Conservation (phyloP, 2,888 invertebrate species). For the Marronus borbonicus region DNA sequence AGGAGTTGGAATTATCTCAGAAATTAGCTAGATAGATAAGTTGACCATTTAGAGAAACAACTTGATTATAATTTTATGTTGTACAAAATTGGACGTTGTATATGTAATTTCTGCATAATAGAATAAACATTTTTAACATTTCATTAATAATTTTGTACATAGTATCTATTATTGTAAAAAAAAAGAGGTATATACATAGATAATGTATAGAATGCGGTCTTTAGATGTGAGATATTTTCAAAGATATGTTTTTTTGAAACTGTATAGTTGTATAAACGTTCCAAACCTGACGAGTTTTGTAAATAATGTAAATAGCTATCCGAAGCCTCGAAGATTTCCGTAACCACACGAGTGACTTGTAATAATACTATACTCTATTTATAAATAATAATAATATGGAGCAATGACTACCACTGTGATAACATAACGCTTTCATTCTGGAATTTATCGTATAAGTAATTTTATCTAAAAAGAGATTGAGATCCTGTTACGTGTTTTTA, state of each 20-base stretch:
- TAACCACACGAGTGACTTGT: constrained; percentile 49
- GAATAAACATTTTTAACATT: neutral
- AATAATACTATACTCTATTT: constrained; percentile 42
- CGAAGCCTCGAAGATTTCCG: constrained; percentile 41
- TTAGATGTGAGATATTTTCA: neutral
- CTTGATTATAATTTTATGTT: too few species aligned
- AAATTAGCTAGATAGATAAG: too few species aligned
- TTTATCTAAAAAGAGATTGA: constrained; percentile 66
- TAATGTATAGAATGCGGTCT: neutral
- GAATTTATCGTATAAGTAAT: constrained; percentile 68
- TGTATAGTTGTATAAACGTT: constrained; percentile 11
- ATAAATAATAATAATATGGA: constrained; percentile 67
- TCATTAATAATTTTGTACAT: constrained; percentile 9
- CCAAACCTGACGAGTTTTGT: constrained; percentile 14
- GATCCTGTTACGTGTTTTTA: constrained; percentile 61
- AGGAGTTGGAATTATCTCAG: too few species aligned
- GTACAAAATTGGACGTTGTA: neutral
- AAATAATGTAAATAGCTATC: constrained; percentile 43
- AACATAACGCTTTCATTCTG: constrained; percentile 72
- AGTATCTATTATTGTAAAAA: constrained; percentile 8
- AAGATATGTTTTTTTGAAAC: neutral
- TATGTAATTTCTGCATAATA: constrained; percentile 7
- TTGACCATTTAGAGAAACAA: too few species aligned
- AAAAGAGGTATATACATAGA: neutral
- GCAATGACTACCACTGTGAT: constrained; percentile 73